Percentiles rank a stretch among this genome's conserved stretches.
phyloP scores from a whole-genome alignment of 2,113 vertebrate species.

The Alethe diademata region DNA sequence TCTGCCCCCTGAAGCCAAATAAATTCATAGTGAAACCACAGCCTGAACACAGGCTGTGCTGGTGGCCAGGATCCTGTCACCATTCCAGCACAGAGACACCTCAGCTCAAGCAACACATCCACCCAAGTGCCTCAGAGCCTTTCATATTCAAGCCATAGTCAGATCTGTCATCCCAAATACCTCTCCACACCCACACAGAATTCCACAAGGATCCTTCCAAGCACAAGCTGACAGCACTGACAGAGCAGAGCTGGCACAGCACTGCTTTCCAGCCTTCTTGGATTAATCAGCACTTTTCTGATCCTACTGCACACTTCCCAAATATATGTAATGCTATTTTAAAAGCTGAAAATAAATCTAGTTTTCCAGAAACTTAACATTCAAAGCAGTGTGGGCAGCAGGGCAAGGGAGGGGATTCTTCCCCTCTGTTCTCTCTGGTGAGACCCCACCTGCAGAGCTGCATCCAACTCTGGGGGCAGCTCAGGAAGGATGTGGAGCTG shows the following conservation, averaged over 20 bases:
- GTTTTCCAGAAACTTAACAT: not conserved
- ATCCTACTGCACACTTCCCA: not conserved
- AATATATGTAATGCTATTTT: accelerated
- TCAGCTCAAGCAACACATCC: not conserved
- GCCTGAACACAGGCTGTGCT: not conserved
- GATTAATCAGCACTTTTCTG: not conserved
- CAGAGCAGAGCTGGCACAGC: not conserved
- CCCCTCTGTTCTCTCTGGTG: not conserved
- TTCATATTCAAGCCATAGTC: not conserved
- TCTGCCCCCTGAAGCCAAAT: not conserved
- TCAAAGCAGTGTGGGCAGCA: not conserved
- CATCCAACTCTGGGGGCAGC: accelerated
- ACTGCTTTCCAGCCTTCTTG: not conserved
- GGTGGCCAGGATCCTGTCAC: not conserved
- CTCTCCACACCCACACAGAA: not conserved
- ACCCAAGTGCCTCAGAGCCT: not conserved
- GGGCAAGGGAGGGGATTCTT: not conserved
- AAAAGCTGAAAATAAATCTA: not conserved
- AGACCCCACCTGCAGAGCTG: not conserved
- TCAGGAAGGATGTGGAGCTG: not conserved
- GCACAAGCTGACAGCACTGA: accelerated
- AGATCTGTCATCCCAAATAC: not conserved
- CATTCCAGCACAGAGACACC: not conserved
- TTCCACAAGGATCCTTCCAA: not conserved
- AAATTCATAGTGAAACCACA: not conserved